Conservation (phyloP, 53 echinoderm and acorn worm species). For the Paracentrotus lividus region DNA sequence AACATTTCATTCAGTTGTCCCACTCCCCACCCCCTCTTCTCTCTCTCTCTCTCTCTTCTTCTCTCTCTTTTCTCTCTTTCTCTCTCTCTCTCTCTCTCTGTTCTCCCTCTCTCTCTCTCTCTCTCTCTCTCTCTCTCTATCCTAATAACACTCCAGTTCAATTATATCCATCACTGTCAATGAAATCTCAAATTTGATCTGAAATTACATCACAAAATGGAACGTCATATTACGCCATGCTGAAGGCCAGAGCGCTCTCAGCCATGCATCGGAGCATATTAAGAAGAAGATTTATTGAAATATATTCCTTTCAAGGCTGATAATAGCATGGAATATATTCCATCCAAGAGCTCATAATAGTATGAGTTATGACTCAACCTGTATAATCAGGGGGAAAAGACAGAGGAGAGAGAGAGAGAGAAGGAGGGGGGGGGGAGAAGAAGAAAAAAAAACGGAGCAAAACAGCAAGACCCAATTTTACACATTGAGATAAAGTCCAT, state of each 20-base stretch:
- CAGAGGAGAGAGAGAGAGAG: no score
- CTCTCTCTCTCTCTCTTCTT: not conserved
- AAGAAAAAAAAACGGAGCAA: no score
- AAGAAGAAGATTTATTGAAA: not conserved
- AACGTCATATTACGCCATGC: slow-evolving; percentile 30
- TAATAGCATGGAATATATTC: not conserved
- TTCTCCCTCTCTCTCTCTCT: not conserved
- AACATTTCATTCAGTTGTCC: not conserved
- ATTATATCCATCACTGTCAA: slow-evolving; percentile 15
- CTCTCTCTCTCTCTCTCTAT: no score
- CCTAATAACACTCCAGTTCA: not conserved
- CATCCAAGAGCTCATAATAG: not conserved
- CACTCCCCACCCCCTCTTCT: not conserved
- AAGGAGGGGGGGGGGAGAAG: no score
- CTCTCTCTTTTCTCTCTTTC: not conserved
- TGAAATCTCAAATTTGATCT: slow-evolving; percentile 29
- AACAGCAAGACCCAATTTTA: no score
- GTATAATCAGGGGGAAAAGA: no score
- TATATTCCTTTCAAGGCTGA: not conserved
- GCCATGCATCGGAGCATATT: not conserved
- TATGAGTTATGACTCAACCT: not conserved
- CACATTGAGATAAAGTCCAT: no score
- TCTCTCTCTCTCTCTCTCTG: not conserved
- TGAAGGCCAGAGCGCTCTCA: not conserved
- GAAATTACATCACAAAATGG: slow-evolving; percentile 25